These are phyloP conservation scores for Pseudocheirus occidentalis DNA, from an alignment of 2,797 vertebrate genomes.

Conservation along the genomic window DNA sequence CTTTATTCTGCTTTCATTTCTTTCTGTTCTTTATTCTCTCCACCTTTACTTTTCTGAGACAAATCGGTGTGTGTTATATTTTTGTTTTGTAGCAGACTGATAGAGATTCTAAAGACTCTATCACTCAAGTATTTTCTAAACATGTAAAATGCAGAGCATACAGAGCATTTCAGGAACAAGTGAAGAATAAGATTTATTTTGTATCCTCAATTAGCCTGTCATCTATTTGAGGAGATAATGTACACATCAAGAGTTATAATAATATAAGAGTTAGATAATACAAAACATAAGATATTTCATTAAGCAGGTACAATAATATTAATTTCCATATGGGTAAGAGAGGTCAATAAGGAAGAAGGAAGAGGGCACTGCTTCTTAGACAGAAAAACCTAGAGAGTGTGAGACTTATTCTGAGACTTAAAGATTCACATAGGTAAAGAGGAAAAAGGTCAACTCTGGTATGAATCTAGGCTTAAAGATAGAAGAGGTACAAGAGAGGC, in stretches of 20 bases:
- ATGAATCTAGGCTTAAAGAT: neutral
- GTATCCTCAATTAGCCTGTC: neutral
- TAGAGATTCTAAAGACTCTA: neutral
- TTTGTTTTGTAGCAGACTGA: neutral
- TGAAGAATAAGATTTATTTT: neutral
- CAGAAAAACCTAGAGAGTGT: neutral
- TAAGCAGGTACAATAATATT: neutral
- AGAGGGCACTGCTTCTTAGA: neutral
- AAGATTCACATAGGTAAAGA: neutral
- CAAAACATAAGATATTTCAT: neutral
- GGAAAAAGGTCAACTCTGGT: neutral
- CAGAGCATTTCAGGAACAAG: neutral
- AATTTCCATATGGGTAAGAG: neutral
- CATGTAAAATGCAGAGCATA: neutral
- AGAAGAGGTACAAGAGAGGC: neutral
- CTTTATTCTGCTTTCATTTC: neutral
- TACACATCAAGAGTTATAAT: neutral
- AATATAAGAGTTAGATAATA: neutral
- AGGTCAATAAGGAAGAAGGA: neutral
- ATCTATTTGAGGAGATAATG: neutral
- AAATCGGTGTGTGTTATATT: neutral
- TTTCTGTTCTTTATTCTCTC: neutral
- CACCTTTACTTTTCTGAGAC: neutral
- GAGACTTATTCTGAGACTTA: neutral
- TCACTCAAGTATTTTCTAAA: neutral